Evolutionary conservation across 2,113 vertebrate species (phyloP), one percentile per base, ranked within the genome.

Genomic region (Odocoileus virginianus): DNA sequence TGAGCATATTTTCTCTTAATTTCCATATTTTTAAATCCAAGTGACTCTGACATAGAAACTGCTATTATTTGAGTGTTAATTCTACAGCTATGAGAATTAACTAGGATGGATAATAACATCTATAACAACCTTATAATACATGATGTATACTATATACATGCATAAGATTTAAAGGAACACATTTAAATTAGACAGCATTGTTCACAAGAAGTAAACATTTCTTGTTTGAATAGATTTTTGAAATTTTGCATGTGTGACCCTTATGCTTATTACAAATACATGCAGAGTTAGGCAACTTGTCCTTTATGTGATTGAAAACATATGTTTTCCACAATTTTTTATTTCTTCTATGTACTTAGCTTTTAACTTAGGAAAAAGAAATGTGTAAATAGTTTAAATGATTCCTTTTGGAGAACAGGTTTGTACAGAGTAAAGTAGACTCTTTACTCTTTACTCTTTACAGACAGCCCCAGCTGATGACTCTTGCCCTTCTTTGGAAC

Each of bases 331-430:
- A 84, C 5, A 89, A 57, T 8, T 95, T 84, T 71, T 54, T 91
- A 91, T 14, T 94, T 81, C 50, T 91, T 96, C 85, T 83, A 64
- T 96, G 14, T 85, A 64, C 87, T 97, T 91, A 84, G 43, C 89
- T 94, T 96, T 91, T 97, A 98, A 98, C 81, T 91, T 95, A 87
- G 7, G 50, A 23, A 13, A 98, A 45, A 79, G 25, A 95, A 98
- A 98, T 98, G 89, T 94, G 83, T 92, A 97, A 92, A 55, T 96
- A 95, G 91, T 97, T 98, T 83, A 40, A 96, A 76, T 97, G 87
- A 92, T 97, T 93, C n/a, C 52, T 91, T 54, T 92, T 61, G 47
- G 67, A 96, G 83, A 94, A 91, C 71, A 92, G 94, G 64, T 97
- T 98, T 89, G 54, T 96, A 76, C 52, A 93, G 93, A 28, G 55